Conservation (phyloP, 2,797 vertebrate genomes). For the Fistularia tabacaria region DNA sequence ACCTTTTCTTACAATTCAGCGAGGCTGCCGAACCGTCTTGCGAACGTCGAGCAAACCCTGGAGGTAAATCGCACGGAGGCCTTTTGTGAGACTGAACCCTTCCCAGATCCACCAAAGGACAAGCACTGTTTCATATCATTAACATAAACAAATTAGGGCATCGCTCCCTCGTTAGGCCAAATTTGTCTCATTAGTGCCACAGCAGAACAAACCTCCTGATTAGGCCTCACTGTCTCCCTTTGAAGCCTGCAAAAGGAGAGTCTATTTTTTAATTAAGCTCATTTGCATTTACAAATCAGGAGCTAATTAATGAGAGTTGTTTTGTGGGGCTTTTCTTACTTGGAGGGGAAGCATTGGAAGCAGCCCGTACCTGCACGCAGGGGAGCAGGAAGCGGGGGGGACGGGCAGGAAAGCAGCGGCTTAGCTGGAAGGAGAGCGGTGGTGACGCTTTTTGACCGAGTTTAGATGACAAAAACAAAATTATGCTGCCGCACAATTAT, state of each 20-base stretch:
- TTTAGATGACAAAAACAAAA: neutral
- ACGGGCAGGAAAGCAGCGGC: constrained; percentile 2
- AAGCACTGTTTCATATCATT: constrained; percentile 79
- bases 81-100: constrained; percentile 63
- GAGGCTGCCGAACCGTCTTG: constrained; percentile 47
- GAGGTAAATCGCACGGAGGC: constrained; percentile 55
- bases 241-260: constrained; percentile 71
- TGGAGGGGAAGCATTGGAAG: constrained; percentile 61
- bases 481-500: neutral
- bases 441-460: neutral
- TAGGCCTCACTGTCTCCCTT: constrained; percentile 68
- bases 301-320: constrained; percentile 75
- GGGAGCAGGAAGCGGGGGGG: constrained; percentile 19
- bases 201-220: constrained; percentile 79
- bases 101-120: constrained; percentile 73
- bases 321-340: constrained; percentile 62
- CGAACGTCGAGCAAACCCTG: constrained; percentile 55
- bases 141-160: constrained; percentile 83
- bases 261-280: constrained; percentile 79
- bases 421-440: neutral
- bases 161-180: constrained; percentile 77
- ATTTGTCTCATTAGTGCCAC: constrained; percentile 76
- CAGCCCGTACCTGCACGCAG: constrained; percentile 54
- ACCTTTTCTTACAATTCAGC: constrained; percentile 63
- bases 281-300: constrained; percentile 81